Evolutionary conservation across 2,113 vertebrate genomes (phyloP), one percentile per base, ranked within the genome.

Genomic region (Thoracochromis brauschi): DNA sequence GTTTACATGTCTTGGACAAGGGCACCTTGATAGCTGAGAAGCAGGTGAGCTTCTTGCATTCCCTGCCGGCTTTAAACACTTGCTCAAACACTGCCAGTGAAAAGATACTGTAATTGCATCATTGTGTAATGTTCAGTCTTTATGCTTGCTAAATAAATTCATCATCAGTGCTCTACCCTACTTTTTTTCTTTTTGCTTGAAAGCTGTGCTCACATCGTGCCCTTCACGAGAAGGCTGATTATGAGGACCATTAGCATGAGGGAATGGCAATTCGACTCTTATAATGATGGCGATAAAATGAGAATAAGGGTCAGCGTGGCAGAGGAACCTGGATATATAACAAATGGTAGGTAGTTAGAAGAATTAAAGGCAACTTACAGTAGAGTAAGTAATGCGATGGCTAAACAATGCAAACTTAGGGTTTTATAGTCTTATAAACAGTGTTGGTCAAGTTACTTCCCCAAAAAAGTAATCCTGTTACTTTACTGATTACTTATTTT

Each of bases 161-260:
- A 45, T 12, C 38, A 31, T 33, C 29, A 78, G 17, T 33, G 71
- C 24, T 29, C 26, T 57, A 81, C 9, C 53, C 53, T 63, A 68
- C 24, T 90, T 81, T 83, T 65, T 85, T 40, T 26, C 4, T 38
- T 60, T 87, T 84, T 86, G 85, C 47, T 87, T 90, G 90, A 91
- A 90, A 85, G 83, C 80, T 65, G 49, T 71, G 71, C 65, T 31
- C 47, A 65, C 63, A n/a, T 63, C 78, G 24, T 90, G 88, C 90
- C 82, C 88, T 92, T 91, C 89, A 90, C 33, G 79, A 89, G 86
- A 81, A 83, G 79, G 26, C 45, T 85, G 86, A 95, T 95, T 87
- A 94, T 93, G 29, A 55, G 78, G 83, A 42, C 49, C 89, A 91
- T 93, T 95, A 93, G 89, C 89, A 89, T 80, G 81, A 91, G 88